These are phyloP conservation scores for Lanius collurio DNA, from an alignment of 2,113 vertebrate genomes.

Conservation along the genomic window DNA sequence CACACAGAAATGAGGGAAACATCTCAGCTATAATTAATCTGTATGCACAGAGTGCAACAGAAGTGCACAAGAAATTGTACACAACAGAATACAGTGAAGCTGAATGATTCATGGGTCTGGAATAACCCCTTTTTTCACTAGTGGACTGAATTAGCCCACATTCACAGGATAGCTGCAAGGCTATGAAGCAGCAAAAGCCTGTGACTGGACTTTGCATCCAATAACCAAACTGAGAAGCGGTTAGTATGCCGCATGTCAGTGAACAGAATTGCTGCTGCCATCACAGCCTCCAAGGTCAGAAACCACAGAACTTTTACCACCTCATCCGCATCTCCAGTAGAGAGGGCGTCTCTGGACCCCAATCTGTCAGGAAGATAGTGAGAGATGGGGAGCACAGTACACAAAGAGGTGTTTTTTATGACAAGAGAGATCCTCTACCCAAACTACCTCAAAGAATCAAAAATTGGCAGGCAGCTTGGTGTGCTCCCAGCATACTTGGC, in stretches of 20 bases:
- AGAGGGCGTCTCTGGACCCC: not conserved
- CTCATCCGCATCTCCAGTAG: not conserved
- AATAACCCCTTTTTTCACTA: not conserved
- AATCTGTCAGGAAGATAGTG: not conserved
- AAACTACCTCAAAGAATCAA: not conserved
- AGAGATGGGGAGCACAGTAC: not conserved
- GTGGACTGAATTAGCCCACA: not conserved
- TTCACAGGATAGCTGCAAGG: not conserved
- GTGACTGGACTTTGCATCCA: not conserved
- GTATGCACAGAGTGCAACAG: not conserved
- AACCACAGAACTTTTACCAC: not conserved
- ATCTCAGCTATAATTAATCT: not conserved
- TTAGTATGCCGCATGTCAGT: not conserved
- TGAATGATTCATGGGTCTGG: not conserved
- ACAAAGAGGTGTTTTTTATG: not conserved
- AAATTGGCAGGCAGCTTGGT: not conserved
- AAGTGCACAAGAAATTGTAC: not conserved
- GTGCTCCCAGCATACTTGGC: not conserved
- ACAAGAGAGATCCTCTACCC: not conserved
- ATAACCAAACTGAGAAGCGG: not conserved
- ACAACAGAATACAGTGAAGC: not conserved
- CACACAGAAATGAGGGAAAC: not conserved
- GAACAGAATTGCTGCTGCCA: not conserved
- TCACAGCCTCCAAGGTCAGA: not conserved
- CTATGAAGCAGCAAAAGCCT: not conserved